These are phyloP conservation scores for Coregonus suidteri DNA, from an alignment of 2,797 vertebrate species.

Conservation along the genomic window DNA sequence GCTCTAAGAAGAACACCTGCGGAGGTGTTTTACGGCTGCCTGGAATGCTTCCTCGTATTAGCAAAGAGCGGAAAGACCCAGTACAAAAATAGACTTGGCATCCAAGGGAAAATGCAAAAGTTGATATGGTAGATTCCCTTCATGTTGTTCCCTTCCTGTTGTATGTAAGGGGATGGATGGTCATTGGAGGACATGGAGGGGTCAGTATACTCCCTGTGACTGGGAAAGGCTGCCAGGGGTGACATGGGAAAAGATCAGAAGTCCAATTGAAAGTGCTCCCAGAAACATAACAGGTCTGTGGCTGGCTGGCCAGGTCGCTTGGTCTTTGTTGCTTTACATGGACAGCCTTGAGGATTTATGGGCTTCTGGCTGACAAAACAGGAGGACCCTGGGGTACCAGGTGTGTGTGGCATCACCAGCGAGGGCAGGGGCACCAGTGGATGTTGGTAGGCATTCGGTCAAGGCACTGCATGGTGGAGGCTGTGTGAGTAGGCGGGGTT, in stretches of 20 bases:
- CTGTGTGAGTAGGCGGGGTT: not conserved
- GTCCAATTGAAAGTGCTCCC: conserved; percentile 14
- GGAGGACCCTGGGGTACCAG: conserved; percentile 8
- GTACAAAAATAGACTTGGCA: not conserved
- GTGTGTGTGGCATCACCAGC: not conserved
- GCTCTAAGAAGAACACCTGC: not conserved
- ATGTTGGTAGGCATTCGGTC: not conserved
- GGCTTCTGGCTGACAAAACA: conserved; percentile 4
- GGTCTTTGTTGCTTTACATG: not conserved
- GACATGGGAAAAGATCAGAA: conserved; percentile 10
- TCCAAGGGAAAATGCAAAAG: not conserved
- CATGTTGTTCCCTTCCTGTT: not conserved
- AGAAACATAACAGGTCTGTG: not conserved
- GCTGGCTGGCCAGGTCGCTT: conserved; percentile 1
- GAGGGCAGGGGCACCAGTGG: not conserved
- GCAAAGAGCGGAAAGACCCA: not conserved
- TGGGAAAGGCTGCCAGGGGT: conserved; percentile 30
- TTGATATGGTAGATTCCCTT: not conserved
- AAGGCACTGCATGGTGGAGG: not conserved
- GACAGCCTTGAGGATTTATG: too few species aligned
- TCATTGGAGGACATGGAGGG: not conserved
- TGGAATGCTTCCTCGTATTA: not conserved
- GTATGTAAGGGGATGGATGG: not conserved
- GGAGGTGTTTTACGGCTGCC: too few species aligned
- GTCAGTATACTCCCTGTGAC: not conserved